Evolutionary conservation across 1,140 invertebrate genomes (phyloP).

Genomic region (Drosophila sp.): DNA sequence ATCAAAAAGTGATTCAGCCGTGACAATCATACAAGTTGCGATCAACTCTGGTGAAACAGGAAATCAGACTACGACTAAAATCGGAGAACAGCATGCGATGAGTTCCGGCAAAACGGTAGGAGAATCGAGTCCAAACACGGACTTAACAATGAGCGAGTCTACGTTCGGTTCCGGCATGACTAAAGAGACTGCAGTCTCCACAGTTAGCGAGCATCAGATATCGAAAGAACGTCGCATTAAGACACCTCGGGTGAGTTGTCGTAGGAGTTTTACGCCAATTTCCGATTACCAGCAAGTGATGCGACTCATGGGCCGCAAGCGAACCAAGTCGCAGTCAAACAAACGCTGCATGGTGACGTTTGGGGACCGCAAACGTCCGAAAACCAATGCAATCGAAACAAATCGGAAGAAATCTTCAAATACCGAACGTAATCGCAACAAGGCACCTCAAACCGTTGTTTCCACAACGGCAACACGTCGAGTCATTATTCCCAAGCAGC

Average conservation of each 20-base stretch:
- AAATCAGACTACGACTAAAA: neutral
- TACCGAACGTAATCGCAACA: neutral
- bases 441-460: neutral
- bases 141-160: neutral
- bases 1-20: neutral
- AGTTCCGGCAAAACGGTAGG: too few species aligned
- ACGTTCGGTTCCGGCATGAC: neutral
- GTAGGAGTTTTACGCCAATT: neutral
- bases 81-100: too few species aligned
- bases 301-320: slow-evolving; percentile 41
- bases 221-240: neutral
- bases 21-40: neutral
- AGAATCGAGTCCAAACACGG: too few species aligned
- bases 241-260: neutral
- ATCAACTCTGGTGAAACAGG: neutral
- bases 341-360: slow-evolving; percentile 2
- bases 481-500: too few species aligned
- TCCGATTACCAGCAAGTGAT: slow-evolving; percentile 56
- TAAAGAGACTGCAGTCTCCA: too few species aligned
- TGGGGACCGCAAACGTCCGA: neutral
- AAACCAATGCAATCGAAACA: neutral
- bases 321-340: neutral
- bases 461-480: neutral
- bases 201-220: neutral
- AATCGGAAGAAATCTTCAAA: neutral